Base-by-base conservation (phyloP, 1,140 invertebrate species). In the Atta cephalotes region DNA sequence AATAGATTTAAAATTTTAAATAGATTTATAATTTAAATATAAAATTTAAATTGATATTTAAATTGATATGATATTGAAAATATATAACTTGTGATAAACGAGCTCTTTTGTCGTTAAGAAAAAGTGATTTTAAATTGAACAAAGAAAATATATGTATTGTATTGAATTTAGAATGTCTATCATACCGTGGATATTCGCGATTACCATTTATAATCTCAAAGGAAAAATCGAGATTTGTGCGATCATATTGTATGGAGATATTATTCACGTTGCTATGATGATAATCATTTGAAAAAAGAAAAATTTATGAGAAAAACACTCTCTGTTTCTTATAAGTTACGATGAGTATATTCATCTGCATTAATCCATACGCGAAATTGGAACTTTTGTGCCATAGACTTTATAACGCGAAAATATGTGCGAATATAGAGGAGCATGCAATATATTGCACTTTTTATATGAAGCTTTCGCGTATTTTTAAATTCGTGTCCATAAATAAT, bases 271-370 rank as follows among this genome's bases (percentile, higher is more conserved):
- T 87, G 71, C 49, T 45, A 21, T 28, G 58, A 53, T 58, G 70
- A 87, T 88, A 85, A 89, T 85, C 88, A 89, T 89, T 87, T 53
- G 66, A 25, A 25, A 28, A 39, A 53, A 71, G 39, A 77, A 68
- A 68, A 77, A 89, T 88, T 88, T 85, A 89, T 88, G 45, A 85
- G 35, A 14, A 66, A 18, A 66, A 16, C 49, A 45, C 77, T 85
- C 63, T 72, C 77, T 25, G n/a, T 63, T 85, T 6, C 60, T 78
- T 49, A 58, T n/a, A 21, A 84, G 39, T 49, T 28, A 31, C 35
- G 49, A 62, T 70, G n/a, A 10, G 60, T 53, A 49, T 31, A 56
- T 10, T 74, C 68, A 28, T 65, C 5, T 39, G 45, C 21, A 21
- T 14, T 68, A 68, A 80, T 79, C 35, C 18, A n/a, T 39, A 31